Evolutionary conservation across 2,888 invertebrate species (phyloP), one percentile per base, ranked within the genome.

Genomic region (Mesoligia furuncula): DNA sequence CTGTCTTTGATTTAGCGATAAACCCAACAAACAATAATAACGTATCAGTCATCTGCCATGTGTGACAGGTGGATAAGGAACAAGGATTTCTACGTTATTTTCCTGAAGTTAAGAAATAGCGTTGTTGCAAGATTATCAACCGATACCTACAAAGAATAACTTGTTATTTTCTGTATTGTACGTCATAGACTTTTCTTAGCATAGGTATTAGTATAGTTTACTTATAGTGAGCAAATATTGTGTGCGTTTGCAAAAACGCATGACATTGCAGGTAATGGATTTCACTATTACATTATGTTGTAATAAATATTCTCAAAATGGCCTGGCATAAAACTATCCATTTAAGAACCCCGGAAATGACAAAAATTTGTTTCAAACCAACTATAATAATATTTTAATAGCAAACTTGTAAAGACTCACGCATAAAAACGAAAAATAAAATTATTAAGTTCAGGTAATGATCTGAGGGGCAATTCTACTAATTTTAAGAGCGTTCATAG

Each of bases 1-100:
- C 84, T 87, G 90, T 88, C 87, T 90, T 87, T 90, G 90, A 90
- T 90, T 90, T 90, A 67, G 67, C 81, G 90, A 90, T 90, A 90
- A 88, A 69, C 51, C 73, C n/a, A 67, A 69, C 54, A 76, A 68
- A 80, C 75, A 84, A 79, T 79, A 88, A 85, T 81, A 84, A 81
- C 76, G 42, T 89, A 88, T 85, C 84, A 80, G 67, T 67, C 85
- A 81, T 57, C 36, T 48, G 76, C 48, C 70, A 39, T 66, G 15
- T 39, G 54, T 75, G 79, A 78, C 81, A 79, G 17, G 42, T 73
- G 59, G 86, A 86, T 88, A 87, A 80, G 27, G 36, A 66, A 69
- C 31, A 59, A 76, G 39, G 39, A 83, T 78, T 77, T 79, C 57
- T 67, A 69, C 71, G 36, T 67, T 81, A 66, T 74, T 68, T 72